Percentiles rank a stretch among this genome's conserved stretches.
Evolutionary conservation across 2,888 invertebrate species (phyloP).

Genomic region (Zygothrica quintamaculata): DNA sequence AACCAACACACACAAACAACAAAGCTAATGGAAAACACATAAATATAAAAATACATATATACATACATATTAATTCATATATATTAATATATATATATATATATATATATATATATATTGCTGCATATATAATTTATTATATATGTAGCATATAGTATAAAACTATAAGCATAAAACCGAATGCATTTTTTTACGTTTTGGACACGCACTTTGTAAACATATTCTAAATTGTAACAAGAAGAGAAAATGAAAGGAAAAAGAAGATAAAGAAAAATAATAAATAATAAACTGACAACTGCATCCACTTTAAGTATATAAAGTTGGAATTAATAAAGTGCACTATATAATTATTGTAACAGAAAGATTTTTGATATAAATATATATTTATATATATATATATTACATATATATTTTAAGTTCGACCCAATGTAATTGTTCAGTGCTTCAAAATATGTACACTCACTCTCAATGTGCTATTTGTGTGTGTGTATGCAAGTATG

Average conservation of each 20-base stretch:
- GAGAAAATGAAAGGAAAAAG: constrained; percentile 21
- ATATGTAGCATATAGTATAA: constrained; percentile 42
- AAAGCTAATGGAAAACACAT: constrained; percentile 17
- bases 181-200: constrained; percentile 70
- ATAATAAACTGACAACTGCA: constrained; percentile 43
- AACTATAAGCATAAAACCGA: constrained; percentile 55
- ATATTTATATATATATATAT: too few species aligned
- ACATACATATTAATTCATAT: constrained; percentile 20
- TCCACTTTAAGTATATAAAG: constrained; percentile 45
- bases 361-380: constrained; percentile 70
- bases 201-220: constrained; percentile 35
- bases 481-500: constrained; percentile 17
- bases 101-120: constrained; percentile 33
- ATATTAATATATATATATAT: constrained; percentile 11
- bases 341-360: constrained; percentile 44
- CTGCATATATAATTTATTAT: constrained; percentile 20
- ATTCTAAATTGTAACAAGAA: constrained; percentile 48
- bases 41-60: constrained; percentile 9
- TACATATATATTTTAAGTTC: constrained; percentile 64
- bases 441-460: constrained; percentile 51
- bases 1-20: constrained; percentile 43
- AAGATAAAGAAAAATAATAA: constrained; percentile 10
- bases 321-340: constrained; percentile 24
- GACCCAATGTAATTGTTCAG: constrained; percentile 57
- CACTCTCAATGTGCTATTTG: constrained; percentile 53